These are phyloP conservation scores for Parotocinclus haroldoi DNA, from an alignment of 2,797 vertebrate genomes.

Conservation along the genomic window DNA sequence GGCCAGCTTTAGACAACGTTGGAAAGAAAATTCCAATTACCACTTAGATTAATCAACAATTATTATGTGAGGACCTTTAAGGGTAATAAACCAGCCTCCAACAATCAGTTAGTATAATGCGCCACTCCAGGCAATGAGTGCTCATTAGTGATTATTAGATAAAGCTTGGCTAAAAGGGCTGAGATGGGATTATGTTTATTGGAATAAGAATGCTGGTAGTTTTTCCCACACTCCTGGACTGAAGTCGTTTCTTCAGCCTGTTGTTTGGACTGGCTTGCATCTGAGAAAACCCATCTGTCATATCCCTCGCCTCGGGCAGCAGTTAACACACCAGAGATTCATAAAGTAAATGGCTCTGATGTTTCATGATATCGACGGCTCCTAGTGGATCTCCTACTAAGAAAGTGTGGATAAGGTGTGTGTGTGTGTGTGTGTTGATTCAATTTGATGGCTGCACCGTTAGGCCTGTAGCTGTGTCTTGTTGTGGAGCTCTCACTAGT, in stretches of 20 bases:
- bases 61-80: slow-evolving; percentile 40
- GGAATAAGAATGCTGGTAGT: slow-evolving; percentile 32
- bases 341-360: slow-evolving; percentile 42
- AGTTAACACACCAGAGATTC: slow-evolving; percentile 28
- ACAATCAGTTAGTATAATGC: slow-evolving; percentile 32
- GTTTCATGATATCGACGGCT: slow-evolving; percentile 28
- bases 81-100: slow-evolving; percentile 38
- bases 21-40: slow-evolving; percentile 34
- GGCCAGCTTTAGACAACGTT: slow-evolving; percentile 23
- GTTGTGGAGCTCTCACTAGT: slow-evolving; percentile 31
- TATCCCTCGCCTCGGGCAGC: slow-evolving; percentile 27
- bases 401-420: slow-evolving; percentile 26
- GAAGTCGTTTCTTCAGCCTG: slow-evolving; percentile 19
- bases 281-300: slow-evolving; percentile 23
- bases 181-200: slow-evolving; percentile 40
- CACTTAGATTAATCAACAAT: slow-evolving; percentile 42
- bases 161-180: slow-evolving; percentile 36
- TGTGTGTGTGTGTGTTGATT: slow-evolving; percentile 20
- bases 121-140: slow-evolving; percentile 37
- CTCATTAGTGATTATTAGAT: slow-evolving; percentile 50
- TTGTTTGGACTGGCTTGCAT: slow-evolving; percentile 24
- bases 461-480: slow-evolving; percentile 39
- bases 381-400: slow-evolving; percentile 23
- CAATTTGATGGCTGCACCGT: slow-evolving; percentile 46
- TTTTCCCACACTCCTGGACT: slow-evolving; percentile 9